A percentile compares a stretch with the other conserved stretches of the same genome.
Conservation (phyloP, 2,888 invertebrate species). For the Emmelina monodactyla region DNA sequence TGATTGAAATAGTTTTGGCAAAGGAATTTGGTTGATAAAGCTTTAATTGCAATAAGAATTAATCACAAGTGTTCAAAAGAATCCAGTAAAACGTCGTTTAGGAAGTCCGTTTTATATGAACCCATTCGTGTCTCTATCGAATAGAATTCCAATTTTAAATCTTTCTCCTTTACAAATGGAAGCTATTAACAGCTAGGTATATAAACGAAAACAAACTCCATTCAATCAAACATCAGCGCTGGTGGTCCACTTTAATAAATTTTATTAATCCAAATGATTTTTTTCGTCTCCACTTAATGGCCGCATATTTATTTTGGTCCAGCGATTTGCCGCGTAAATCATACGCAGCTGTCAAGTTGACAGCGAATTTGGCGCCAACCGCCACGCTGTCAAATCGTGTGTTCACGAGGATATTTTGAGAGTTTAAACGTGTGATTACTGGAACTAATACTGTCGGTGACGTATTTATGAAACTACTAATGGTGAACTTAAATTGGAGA, state of each 20-base stretch:
- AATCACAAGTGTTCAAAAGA: too few relatives aligned
- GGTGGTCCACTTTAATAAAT: conserved; percentile 40
- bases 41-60: too few relatives aligned
- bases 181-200: conserved; percentile 4
- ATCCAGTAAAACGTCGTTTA: too few relatives aligned
- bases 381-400: conserved; percentile 19
- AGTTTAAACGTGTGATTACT: conserved; percentile 34
- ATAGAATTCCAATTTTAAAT: too few relatives aligned
- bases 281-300: conserved; percentile 27
- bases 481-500: too few relatives aligned
- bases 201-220: conserved; percentile 6
- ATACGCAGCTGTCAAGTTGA: conserved; percentile 35
- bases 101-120: conserved; percentile 18
- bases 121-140: too few relatives aligned
- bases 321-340: conserved; percentile 37
- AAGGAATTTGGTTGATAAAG: too few relatives aligned
- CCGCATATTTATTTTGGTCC: conserved; percentile 32
- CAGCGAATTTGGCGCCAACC: conserved; percentile 48
- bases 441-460: conserved; percentile 29
- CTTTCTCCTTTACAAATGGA: neutral
- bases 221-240: conserved; percentile 22
- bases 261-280: conserved; percentile 38
- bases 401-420: neutral
- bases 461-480: conserved; percentile 26
- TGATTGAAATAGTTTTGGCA: conserved; percentile 31